phyloP scores from a whole-genome alignment of 30 jellyfish, hydroid and myxozoan genomes.

The Turritopsis rubra region DNA sequence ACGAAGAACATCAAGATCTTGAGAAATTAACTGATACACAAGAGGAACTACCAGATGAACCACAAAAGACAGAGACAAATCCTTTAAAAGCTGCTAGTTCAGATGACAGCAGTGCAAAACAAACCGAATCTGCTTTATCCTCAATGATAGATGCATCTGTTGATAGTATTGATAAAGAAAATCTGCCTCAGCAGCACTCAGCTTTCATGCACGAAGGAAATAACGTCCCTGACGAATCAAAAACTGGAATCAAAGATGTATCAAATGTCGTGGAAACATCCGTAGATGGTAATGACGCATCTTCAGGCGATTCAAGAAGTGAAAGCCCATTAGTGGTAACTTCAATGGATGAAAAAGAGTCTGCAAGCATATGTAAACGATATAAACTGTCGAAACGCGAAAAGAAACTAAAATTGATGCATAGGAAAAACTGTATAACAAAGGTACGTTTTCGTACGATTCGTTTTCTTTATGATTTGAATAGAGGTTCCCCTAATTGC shows the following conservation, averaged over 20 bases:
- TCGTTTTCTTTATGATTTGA: too few relatives aligned
- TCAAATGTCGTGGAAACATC: neutral
- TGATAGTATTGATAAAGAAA: neutral
- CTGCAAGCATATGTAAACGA: neutral
- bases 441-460: neutral
- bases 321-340: neutral
- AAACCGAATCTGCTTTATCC: neutral
- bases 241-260: neutral
- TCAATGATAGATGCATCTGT: neutral
- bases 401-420: neutral
- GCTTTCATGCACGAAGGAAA: conserved; percentile 5
- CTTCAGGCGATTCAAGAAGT: neutral
- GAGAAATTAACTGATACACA: neutral
- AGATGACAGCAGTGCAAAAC: neutral
- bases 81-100: neutral
- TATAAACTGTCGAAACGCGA: neutral
- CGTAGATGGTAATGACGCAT: neutral
- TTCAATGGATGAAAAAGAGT: neutral
- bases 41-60: conserved; percentile 16
- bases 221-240: neutral
- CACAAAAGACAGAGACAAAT: neutral
- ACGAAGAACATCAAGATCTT: neutral
- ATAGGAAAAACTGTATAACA: neutral
- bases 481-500: too few relatives aligned
- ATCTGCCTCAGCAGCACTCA: neutral